phyloP scores from a whole-genome alignment of 1,140 invertebrate species.

The Agraylea sexmaculata region DNA sequence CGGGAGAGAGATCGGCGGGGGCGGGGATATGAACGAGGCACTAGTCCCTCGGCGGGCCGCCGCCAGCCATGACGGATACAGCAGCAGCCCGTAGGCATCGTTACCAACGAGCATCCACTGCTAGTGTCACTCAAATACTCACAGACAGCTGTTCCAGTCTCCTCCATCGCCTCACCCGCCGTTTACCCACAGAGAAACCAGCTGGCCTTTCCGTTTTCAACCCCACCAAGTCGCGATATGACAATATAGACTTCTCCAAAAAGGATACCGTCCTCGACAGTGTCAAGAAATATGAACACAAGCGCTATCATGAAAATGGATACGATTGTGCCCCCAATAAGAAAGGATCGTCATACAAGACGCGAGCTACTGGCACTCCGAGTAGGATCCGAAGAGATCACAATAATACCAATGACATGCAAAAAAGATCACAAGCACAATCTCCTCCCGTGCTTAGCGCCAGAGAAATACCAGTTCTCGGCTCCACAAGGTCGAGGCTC shows the following conservation, averaged over 20 bases:
- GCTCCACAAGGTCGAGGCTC: slow-evolving; percentile 47
- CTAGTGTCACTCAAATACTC: slow-evolving; percentile 71
- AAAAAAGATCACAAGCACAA: slow-evolving; percentile 34
- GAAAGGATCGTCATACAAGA: slow-evolving; percentile 31
- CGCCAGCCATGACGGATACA: slow-evolving; percentile 23
- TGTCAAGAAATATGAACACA: slow-evolving; percentile 34
- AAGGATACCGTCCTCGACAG: slow-evolving; percentile 28
- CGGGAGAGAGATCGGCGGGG: slow-evolving; percentile 23
- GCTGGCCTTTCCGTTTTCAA: slow-evolving; percentile 26
- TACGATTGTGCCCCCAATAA: slow-evolving; percentile 28
- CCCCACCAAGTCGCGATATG: slow-evolving; percentile 26
- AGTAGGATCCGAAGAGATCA: too few species aligned
- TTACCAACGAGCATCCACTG: slow-evolving; percentile 62
- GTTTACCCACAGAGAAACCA: slow-evolving; percentile 54
- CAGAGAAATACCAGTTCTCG: slow-evolving; percentile 31
- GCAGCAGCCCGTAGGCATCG: slow-evolving; percentile 43
- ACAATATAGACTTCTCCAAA: slow-evolving; percentile 26
- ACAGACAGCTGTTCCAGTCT: slow-evolving; percentile 74
- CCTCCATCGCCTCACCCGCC: slow-evolving; percentile 61
- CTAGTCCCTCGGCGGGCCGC: slow-evolving; percentile 18
- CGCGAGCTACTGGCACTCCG: slow-evolving; percentile 29
- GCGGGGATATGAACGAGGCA: slow-evolving; percentile 22
- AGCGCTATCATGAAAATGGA: slow-evolving; percentile 25
- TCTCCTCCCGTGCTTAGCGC: too few species aligned
- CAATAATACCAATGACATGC: too few species aligned